These are phyloP conservation scores for Riparia riparia DNA, from an alignment of 2,113 vertebrate genomes.

Conservation along the genomic window DNA sequence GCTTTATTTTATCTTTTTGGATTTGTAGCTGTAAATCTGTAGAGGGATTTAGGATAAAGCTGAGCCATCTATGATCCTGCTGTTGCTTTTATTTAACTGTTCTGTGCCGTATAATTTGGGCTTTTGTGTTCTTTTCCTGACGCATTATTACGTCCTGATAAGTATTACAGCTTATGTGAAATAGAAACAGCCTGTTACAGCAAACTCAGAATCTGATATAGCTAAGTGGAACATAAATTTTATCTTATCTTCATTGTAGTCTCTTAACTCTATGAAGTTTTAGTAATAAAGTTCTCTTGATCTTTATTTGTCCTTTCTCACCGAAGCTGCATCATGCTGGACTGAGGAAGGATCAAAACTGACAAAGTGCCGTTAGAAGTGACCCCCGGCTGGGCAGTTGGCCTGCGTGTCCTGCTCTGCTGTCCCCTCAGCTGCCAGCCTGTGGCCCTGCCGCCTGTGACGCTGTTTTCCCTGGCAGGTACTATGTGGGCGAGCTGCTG, in stretches of 20 bases:
- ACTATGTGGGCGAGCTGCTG: constrained; percentile 94
- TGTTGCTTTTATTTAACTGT: neutral
- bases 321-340: neutral
- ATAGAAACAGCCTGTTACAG: neutral
- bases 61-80: neutral
- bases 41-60: neutral
- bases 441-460: neutral
- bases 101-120: neutral
- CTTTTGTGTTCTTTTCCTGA: neutral
- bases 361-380: accelerated
- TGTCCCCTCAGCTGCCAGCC: neutral
- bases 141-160: neutral
- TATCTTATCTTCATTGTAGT: neutral
- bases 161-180: neutral
- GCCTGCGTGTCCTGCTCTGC: accelerated
- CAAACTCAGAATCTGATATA: neutral
- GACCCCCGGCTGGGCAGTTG: neutral
- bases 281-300: neutral
- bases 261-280: neutral
- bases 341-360: neutral
- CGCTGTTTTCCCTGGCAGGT: neutral
- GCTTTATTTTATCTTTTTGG: neutral
- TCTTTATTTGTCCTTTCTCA: neutral
- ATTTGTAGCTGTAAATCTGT: neutral
- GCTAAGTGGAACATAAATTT: neutral